Conservation (phyloP, 2,797 vertebrate species). For the Microctenopoma stevenorrisi region DNA sequence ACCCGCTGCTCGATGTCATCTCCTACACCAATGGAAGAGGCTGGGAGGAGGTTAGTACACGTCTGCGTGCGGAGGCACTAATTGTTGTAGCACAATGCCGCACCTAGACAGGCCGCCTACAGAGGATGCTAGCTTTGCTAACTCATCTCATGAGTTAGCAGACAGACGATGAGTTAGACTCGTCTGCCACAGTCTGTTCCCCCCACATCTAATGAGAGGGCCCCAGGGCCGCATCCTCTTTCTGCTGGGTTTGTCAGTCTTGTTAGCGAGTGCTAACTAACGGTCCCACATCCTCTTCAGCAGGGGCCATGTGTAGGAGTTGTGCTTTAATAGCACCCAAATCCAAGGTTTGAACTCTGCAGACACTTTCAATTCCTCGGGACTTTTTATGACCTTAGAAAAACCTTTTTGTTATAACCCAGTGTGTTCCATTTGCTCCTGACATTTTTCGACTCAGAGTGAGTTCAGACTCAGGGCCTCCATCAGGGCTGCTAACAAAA, state of each 20-base stretch:
- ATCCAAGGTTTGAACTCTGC: conserved; percentile 30
- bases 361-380: conserved; percentile 26
- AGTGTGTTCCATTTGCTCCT: conserved; percentile 37
- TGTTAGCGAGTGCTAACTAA: conserved; percentile 40
- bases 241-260: conserved; percentile 28
- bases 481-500: conserved; percentile 10
- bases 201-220: conserved; percentile 44
- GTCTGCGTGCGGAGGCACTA: conserved; percentile 17
- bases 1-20: conserved; percentile 93
- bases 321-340: conserved; percentile 41
- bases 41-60: conserved; percentile 93
- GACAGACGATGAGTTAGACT: too few relatives aligned
- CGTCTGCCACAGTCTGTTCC: too few relatives aligned
- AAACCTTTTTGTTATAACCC: conserved; percentile 27
- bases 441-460: conserved; percentile 44
- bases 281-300: conserved; percentile 8
- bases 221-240: neutral
- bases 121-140: conserved; percentile 22
- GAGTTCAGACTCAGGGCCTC: conserved; percentile 11
- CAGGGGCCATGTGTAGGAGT: conserved; percentile 14
- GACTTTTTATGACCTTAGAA: conserved; percentile 8
- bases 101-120: conserved; percentile 35
- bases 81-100: conserved; percentile 23
- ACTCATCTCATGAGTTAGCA: too few relatives aligned
- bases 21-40: conserved; percentile 90